Base-by-base conservation (phyloP, 1,140 invertebrate genomes). In the Rhopalosiphum padi region DNA sequence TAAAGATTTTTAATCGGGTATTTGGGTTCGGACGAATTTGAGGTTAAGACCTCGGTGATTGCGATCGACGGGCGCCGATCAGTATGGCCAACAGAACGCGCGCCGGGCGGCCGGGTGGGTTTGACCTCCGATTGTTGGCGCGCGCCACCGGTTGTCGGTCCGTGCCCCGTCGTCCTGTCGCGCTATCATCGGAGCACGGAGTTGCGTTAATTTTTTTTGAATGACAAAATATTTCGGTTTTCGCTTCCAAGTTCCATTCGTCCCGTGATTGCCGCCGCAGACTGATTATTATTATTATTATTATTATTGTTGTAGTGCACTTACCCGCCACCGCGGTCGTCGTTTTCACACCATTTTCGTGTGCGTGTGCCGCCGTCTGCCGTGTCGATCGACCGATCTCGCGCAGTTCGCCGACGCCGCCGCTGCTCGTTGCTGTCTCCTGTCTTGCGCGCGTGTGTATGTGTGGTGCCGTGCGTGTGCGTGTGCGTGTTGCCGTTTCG, bases 211-310 rank as follows among this genome's bases (percentile, higher is more conserved):
- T 53, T 37, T 89, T 41, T 41, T 90, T 90, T 30, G 55, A 90
- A 68, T 68, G 89, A 90, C 53, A 90, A 90, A 43, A 55, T 55
- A 25, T 90, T 68, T 68, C 37, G 89, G 37, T 48, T 53, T 51
- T 48, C 87, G n/a, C 87, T 37, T 48, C 86, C 86, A 35, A 77
- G 60, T 77, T n/a, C 48, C 87, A 88, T n/a, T 88, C 37, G 83
- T 88, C n/a, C 25, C 41, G 87, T 88, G 46, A 21, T 89, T 18
- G 53, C 51, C 22, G 37, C 51, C 9, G 53, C 11, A 18, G 25
- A 30, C 35, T 18, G 11, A 53, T 68, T 68, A n/a, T n/a, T 48
- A 18, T 9, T 46, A 46, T 46, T 11, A 68, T 68, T 68, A 68
- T 68, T 77, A 77, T 77, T 77, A 18, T 35, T 77, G 60, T 77